phyloP scores from a whole-genome alignment of 2,797 vertebrate species.

The Dermochelys coriacea region DNA sequence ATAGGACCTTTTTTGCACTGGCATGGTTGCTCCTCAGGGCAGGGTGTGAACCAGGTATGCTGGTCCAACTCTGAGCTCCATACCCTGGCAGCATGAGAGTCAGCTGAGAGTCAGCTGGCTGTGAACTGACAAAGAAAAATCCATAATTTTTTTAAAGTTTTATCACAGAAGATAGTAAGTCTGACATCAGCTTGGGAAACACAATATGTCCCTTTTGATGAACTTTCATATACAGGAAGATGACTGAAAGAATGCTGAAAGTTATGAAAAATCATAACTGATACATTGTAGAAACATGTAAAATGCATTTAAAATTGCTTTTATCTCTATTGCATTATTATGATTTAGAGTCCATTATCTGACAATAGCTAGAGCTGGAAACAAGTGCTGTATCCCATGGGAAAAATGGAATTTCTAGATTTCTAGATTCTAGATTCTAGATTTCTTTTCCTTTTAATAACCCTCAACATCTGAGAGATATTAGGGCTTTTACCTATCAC shows the following conservation, averaged over 20 bases:
- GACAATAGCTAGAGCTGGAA: neutral
- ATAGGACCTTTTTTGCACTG: no score
- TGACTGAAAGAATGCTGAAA: neutral
- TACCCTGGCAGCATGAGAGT: no score
- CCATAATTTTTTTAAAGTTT: neutral
- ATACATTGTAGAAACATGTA: neutral
- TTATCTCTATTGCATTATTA: neutral
- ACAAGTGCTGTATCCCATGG: neutral
- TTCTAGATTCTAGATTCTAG: no score
- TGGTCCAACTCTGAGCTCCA: no score
- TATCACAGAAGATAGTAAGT: neutral
- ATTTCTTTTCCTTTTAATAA: neutral
- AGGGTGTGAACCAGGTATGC: no score
- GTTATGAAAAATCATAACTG: neutral
- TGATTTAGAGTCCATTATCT: neutral
- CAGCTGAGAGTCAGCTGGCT: no score
- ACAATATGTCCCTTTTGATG: neutral
- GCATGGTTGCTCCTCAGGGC: no score
- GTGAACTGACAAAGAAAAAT: neutral
- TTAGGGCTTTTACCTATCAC: neutral
- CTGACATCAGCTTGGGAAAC: neutral
- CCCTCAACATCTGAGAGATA: fast-evolving
- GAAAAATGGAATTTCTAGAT: neutral
- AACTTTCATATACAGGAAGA: neutral
- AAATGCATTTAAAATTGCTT: neutral